Percentiles rank a stretch among this genome's conserved stretches.
These are phyloP conservation scores for Plebejus melissa DNA, from an alignment of 2,888 invertebrate species.

Conservation along the genomic window DNA sequence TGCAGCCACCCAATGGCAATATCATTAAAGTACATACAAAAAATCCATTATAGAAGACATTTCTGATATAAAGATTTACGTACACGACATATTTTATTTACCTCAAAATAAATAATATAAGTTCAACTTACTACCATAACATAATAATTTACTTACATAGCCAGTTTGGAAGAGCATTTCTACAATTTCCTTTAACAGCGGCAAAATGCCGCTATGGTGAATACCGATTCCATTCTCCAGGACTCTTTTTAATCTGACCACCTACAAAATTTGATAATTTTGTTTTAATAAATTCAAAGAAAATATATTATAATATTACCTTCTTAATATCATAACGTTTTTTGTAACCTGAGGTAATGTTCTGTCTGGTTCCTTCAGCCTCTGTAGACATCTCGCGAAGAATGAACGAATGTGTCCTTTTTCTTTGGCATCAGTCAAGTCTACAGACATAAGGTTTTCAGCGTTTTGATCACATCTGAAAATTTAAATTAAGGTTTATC, in stretches of 20 bases:
- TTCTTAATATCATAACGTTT: too few relatives aligned
- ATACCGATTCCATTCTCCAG: conserved; percentile 93
- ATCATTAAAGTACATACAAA: too few relatives aligned
- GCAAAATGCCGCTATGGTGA: conserved; percentile 98
- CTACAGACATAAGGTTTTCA: conserved; percentile 81
- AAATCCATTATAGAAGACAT: too few relatives aligned
- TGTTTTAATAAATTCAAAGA: background rate
- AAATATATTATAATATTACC: too few relatives aligned
- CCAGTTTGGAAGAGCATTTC: conserved; percentile 97
- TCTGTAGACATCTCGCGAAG: conserved; percentile 89
- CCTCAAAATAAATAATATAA: too few relatives aligned
- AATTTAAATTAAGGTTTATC: too few relatives aligned
- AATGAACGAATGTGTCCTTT: conserved; percentile 91
- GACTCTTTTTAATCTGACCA: conserved; percentile 63
- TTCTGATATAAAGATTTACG: too few relatives aligned
- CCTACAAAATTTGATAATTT: conserved; percentile 46
- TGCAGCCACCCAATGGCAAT: too few relatives aligned
- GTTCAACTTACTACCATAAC: too few relatives aligned
- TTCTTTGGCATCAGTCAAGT: conserved; percentile 91
- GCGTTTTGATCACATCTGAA: conserved; percentile 79
- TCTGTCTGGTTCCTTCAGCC: conserved; percentile 91
- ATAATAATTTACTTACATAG: conserved; percentile 82
- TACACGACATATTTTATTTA: too few relatives aligned
- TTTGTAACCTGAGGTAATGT: conserved; percentile 88
- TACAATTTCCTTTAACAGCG: conserved; percentile 99